Evolutionary conservation across 2,888 invertebrate species (phyloP).

Genomic region (Luperina nickerlii): DNA sequence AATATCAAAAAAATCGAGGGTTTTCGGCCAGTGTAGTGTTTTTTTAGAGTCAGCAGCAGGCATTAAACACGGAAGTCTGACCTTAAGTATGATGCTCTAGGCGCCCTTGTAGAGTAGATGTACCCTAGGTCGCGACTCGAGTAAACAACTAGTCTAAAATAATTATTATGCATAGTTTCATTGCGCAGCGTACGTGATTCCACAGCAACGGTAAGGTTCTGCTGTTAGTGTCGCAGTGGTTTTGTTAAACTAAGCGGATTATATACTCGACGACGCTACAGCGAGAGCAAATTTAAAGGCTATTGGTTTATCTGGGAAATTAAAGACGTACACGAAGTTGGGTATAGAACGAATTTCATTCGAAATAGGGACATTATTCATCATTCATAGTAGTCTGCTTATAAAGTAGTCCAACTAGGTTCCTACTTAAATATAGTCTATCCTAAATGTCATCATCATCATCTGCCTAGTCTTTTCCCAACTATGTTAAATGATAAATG

Average conservation of each 20-base stretch:
- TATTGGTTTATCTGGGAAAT: slow-evolving; percentile 29
- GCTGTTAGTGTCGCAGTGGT: slow-evolving; percentile 15
- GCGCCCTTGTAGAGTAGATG: no score
- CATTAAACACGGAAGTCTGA: no score
- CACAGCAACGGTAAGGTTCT: not conserved
- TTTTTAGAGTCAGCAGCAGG: no score
- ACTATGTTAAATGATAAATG: no score
- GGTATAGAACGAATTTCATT: not conserved
- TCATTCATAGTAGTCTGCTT: not conserved
- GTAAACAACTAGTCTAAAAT: not conserved
- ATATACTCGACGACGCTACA: not conserved
- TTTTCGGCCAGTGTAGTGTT: no score
- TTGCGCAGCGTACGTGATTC: slow-evolving; percentile 42
- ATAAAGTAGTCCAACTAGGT: not conserved
- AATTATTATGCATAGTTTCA: slow-evolving; percentile 28
- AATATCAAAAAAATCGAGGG: no score
- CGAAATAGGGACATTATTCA: not conserved
- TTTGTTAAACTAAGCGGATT: slow-evolving; percentile 37
- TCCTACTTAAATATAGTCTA: no score
- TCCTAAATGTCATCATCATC: not conserved
- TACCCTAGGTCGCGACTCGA: not conserved
- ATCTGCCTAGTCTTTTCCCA: not conserved
- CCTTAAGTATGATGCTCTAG: no score
- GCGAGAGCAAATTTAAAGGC: slow-evolving; percentile 2
- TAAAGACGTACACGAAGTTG: slow-evolving; percentile 29